phyloP scores from a whole-genome alignment of 2,888 invertebrate genomes.

The Dasypogon diadema region DNA sequence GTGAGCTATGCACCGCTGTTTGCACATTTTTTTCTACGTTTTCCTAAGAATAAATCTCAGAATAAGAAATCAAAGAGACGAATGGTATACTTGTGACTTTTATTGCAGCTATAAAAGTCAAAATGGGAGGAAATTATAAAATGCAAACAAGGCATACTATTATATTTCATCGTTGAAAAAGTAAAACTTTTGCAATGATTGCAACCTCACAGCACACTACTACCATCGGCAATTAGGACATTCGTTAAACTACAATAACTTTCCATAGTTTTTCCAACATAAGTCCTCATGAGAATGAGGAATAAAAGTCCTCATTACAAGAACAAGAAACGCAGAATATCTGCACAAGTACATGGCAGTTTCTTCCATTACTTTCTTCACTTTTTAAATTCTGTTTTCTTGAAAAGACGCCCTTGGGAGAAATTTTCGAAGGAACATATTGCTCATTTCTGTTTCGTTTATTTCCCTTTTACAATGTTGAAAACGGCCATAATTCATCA shows the following conservation, averaged over 20 bases:
- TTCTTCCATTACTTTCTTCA: constrained; percentile 27
- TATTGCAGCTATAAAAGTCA: constrained; percentile 14
- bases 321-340: neutral
- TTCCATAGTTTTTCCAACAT: constrained; percentile 7
- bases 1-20: no score
- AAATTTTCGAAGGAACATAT: constrained; percentile 30
- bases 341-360: neutral
- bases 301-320: neutral
- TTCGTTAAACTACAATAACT: no score
- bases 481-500: constrained; percentile 36
- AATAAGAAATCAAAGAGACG: no score
- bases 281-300: neutral
- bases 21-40: no score
- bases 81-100: constrained; percentile 12
- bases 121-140: neutral
- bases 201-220: neutral
- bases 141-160: constrained; percentile 5
- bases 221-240: neutral
- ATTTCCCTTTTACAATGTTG: constrained; percentile 16
- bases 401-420: constrained; percentile 25
- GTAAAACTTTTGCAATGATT: constrained; percentile 5
- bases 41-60: no score
- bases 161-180: neutral
- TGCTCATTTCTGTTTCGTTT: constrained; percentile 32
- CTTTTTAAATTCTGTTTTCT: constrained; percentile 30